Evolutionary conservation across 2,888 invertebrate genomes (phyloP).

Genomic region (Xanthostigma xanthostigma): DNA sequence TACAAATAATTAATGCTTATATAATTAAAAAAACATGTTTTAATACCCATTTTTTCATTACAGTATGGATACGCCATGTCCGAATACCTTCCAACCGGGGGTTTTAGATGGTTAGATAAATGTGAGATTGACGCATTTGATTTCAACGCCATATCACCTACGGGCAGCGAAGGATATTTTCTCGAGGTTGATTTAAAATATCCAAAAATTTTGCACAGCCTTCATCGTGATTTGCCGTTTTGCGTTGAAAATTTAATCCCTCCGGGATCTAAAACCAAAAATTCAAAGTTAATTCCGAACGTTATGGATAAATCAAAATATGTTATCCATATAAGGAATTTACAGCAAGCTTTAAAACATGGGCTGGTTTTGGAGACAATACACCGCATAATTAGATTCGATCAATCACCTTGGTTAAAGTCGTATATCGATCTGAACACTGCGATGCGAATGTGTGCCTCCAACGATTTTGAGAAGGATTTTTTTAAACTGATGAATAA

Average conservation of each 20-base stretch:
- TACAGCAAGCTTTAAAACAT: slow-evolving; percentile 16
- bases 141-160: slow-evolving; percentile 5
- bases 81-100: slow-evolving; percentile 16
- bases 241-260: slow-evolving; percentile 15
- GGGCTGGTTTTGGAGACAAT: slow-evolving; percentile 18
- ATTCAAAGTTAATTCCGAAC: slow-evolving; percentile 14
- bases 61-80: slow-evolving; percentile 16
- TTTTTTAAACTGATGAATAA: too few species aligned
- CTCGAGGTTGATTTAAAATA: slow-evolving; percentile 28
- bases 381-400: slow-evolving; percentile 22
- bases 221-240: too few species aligned
- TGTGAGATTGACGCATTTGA: slow-evolving; percentile 3
- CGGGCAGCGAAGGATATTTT: slow-evolving; percentile 20
- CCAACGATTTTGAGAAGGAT: slow-evolving; percentile 11
- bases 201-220: slow-evolving; percentile 21
- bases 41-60: too few species aligned
- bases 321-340: slow-evolving; percentile 18
- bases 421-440: slow-evolving; percentile 26
- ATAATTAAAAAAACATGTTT: too few species aligned
- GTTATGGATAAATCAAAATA: slow-evolving; percentile 15
- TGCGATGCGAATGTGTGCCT: slow-evolving; percentile 15
- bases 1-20: too few species aligned
- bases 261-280: slow-evolving; percentile 5
- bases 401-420: slow-evolving; percentile 23
- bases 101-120: slow-evolving; percentile 17